Percentiles rank a stretch among this genome's conserved stretches.
These are phyloP conservation scores for Thymallus thymallus DNA, from an alignment of 2,113 vertebrate genomes.

Conservation along the genomic window DNA sequence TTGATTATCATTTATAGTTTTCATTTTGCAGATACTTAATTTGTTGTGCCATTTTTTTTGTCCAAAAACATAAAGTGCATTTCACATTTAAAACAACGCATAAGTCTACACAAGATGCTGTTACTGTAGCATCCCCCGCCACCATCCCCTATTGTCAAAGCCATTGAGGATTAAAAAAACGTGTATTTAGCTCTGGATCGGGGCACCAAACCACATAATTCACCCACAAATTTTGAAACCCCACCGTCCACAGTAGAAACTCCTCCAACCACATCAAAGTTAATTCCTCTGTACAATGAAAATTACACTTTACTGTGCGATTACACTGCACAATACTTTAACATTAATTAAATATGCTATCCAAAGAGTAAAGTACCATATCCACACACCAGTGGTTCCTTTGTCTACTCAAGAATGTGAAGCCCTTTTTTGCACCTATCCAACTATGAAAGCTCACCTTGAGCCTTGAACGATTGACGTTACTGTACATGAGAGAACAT, in stretches of 20 bases:
- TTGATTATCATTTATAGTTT: conserved; percentile 74
- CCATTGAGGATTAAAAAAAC: conserved; percentile 48
- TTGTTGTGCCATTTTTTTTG: conserved; percentile 76
- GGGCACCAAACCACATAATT: conserved; percentile 18
- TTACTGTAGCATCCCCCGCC: conserved; percentile 47
- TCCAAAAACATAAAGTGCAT: conserved; percentile 81
- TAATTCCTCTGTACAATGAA: conserved; percentile 35
- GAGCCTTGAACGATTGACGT: conserved; percentile 24
- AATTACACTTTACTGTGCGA: conserved; percentile 22
- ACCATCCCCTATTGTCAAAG: conserved; percentile 46
- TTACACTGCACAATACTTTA: conserved; percentile 42
- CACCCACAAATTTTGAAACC: conserved; percentile 14
- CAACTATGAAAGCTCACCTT: conserved; percentile 1
- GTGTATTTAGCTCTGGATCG: conserved; percentile 66
- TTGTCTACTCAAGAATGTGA: conserved; percentile 52
- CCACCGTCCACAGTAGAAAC: conserved; percentile 23
- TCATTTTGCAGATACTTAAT: conserved; percentile 81
- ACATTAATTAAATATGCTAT: conserved; percentile 35
- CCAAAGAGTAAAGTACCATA: not conserved
- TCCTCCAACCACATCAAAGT: not conserved
- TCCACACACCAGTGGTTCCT: conserved; percentile 17
- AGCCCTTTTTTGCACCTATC: conserved; percentile 67
- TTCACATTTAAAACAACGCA: conserved; percentile 77
- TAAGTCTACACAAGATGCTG: conserved; percentile 76
- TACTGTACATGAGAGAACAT: conserved; percentile 44